phyloP scores from a whole-genome alignment of 2,113 vertebrate genomes.

The Varanus komodoensis region DNA sequence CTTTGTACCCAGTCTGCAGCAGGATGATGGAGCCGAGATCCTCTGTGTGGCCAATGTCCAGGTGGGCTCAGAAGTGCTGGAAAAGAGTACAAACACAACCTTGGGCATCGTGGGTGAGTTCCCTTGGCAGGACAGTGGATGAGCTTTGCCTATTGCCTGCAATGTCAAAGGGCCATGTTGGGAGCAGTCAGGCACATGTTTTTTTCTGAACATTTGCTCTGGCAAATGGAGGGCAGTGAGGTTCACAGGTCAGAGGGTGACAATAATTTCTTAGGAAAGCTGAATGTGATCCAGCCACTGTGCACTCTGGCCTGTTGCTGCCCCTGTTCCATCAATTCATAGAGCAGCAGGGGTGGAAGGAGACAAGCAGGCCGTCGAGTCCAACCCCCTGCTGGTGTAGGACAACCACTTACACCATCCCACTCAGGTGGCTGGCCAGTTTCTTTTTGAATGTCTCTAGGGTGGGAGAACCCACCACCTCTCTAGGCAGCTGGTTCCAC shows the following conservation, averaged over 20 bases:
- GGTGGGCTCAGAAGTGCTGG: not conserved
- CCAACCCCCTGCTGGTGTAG: too few species aligned
- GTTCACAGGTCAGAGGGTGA: not conserved
- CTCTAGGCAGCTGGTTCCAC: too few species aligned
- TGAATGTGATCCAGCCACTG: too few species aligned
- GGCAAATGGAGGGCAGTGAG: not conserved
- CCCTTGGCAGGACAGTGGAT: not conserved
- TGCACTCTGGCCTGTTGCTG: too few species aligned
- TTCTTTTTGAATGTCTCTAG: too few species aligned
- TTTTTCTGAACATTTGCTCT: not conserved
- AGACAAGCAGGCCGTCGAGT: too few species aligned
- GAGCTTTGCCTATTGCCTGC: not conserved
- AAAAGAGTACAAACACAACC: accelerated
- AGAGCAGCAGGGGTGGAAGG: too few species aligned
- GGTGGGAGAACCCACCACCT: too few species aligned
- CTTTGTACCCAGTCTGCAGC: not conserved
- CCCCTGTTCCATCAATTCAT: too few species aligned
- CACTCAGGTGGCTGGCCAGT: too few species aligned
- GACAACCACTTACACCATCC: too few species aligned
- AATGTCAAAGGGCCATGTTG: not conserved
- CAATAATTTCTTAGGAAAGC: not conserved
- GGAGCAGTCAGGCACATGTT: not conserved
- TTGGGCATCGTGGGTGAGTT: conserved; percentile 21
- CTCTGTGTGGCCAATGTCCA: not conserved
- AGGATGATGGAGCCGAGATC: conserved; percentile 1